Percentiles rank a stretch among this genome's conserved stretches.
These are phyloP conservation scores for Peribatodes rhomboidaria DNA, from an alignment of 2,888 invertebrate species.

Conservation along the genomic window DNA sequence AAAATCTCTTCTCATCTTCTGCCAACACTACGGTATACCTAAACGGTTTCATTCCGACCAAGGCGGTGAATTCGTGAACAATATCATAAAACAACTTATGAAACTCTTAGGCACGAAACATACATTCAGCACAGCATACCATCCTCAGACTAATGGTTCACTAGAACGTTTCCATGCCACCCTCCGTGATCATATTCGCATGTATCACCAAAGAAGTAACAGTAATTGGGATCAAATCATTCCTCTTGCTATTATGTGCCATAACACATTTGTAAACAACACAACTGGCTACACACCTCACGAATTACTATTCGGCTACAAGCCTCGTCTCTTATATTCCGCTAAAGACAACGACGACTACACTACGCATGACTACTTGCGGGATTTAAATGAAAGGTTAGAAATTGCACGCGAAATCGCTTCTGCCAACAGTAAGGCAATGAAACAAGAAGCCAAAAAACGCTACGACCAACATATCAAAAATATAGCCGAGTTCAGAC, in stretches of 20 bases:
- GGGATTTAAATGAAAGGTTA: slow-evolving; percentile 53
- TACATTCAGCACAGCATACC: slow-evolving; percentile 54
- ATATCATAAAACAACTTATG: slow-evolving; percentile 53
- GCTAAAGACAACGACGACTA: slow-evolving; percentile 41
- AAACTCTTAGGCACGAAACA: slow-evolving; percentile 54
- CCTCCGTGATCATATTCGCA: slow-evolving; percentile 53
- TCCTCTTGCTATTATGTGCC: slow-evolving; percentile 58
- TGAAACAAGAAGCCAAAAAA: slow-evolving; percentile 57
- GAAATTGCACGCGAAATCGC: slow-evolving; percentile 51
- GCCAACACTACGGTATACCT: slow-evolving; percentile 57
- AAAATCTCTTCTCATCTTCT: slow-evolving; percentile 51
- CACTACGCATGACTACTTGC: slow-evolving; percentile 50
- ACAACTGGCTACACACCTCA: slow-evolving; percentile 52
- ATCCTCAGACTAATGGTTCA: slow-evolving; percentile 57
- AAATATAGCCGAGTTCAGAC: slow-evolving; percentile 47
- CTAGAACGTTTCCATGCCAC: slow-evolving; percentile 47
- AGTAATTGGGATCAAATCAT: slow-evolving; percentile 55
- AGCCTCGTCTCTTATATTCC: slow-evolving; percentile 51
- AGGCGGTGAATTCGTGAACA: slow-evolving; percentile 57
- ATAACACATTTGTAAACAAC: slow-evolving; percentile 54
- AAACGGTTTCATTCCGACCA: slow-evolving; percentile 59
- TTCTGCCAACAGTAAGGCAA: slow-evolving; percentile 18
- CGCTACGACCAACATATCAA: slow-evolving; percentile 49
- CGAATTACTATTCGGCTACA: slow-evolving; percentile 56
- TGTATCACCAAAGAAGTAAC: slow-evolving; percentile 50